These are phyloP conservation scores for Pollimyrus isidori DNA, from an alignment of 2,113 vertebrate species.

Conservation along the genomic window DNA sequence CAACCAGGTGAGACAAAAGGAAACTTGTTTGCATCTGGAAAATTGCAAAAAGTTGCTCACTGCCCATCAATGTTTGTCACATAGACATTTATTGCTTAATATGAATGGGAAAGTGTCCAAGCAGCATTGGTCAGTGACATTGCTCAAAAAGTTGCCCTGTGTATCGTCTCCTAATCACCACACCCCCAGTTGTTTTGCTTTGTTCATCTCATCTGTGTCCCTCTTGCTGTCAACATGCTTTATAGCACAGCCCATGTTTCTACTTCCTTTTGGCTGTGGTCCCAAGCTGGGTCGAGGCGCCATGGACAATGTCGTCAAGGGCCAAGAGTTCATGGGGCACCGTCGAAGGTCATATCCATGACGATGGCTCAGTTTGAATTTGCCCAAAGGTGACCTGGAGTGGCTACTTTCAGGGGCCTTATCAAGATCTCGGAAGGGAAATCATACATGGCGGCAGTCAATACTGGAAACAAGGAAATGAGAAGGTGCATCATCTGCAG, in stretches of 20 bases:
- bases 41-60: not conserved
- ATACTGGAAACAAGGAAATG: not conserved
- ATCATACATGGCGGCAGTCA: not conserved
- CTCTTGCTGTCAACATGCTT: not conserved
- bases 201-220: not conserved
- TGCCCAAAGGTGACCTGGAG: not conserved
- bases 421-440: conserved; percentile 20
- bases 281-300: not conserved
- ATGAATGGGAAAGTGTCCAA: not conserved
- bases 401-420: conserved; percentile 6
- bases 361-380: not conserved
- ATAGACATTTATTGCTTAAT: not conserved
- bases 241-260: not conserved
- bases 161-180: not conserved
- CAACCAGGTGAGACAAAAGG: not conserved
- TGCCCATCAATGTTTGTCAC: not conserved
- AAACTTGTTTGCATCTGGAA: not conserved
- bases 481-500: conserved; percentile 6
- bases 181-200: not conserved
- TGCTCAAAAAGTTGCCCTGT: not conserved
- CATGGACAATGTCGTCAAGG: too few relatives aligned
- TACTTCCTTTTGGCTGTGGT: not conserved
- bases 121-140: not conserved
- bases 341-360: not conserved
- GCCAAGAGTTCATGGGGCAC: not conserved